Evolutionary conservation across 2,797 vertebrate species (phyloP), one percentile per base, ranked within the genome.

Genomic region (Pseudomugil tenellus): DNA sequence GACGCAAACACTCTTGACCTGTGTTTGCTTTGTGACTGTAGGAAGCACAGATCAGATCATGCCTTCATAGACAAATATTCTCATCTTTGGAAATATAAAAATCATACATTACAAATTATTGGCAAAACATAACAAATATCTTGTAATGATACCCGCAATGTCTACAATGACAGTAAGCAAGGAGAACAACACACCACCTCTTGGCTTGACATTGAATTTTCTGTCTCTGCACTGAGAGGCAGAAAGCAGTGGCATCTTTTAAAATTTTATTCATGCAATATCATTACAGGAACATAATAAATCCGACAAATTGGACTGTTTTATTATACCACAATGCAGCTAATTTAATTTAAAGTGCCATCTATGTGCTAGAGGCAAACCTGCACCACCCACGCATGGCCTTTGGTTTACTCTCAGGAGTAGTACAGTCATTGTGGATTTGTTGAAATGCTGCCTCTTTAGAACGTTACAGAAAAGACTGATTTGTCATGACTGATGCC

Each of bases 311-410:
- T 17, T 59, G 58, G 86, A 83, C 82, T 76, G 63, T 26, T 87
- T 87, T 83, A 91, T 79, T 81, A 70, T 48, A 2, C 1, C 74
- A 76, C 59, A 48, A 43, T 76, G 74, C 43, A 28, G 76, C 58
- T 87, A 63, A 85, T 89, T 85, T 72, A 63, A 87, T 87, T 86
- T 74, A 79, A 80, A 63, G 48, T 49, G 63, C 60, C 66, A 78
- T 83, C 70, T 63, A 71, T 84, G 79, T 72, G 81, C 78, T 72
- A 3, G 35, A 60, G 57, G 76, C 58, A 53, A 82, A 67, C 29
- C 69, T 69, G 60, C 41, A 2, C 61, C 76, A 74, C 74, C 71
- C 76, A 74, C 73, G 72, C 77, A 72, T 51, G 52, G 67, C 59
- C 56, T 48, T 64, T 55, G 19, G 63, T 80, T 77, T 53, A 65